Conservation (phyloP, 2,888 invertebrate genomes). For the Philereme transversata region DNA sequence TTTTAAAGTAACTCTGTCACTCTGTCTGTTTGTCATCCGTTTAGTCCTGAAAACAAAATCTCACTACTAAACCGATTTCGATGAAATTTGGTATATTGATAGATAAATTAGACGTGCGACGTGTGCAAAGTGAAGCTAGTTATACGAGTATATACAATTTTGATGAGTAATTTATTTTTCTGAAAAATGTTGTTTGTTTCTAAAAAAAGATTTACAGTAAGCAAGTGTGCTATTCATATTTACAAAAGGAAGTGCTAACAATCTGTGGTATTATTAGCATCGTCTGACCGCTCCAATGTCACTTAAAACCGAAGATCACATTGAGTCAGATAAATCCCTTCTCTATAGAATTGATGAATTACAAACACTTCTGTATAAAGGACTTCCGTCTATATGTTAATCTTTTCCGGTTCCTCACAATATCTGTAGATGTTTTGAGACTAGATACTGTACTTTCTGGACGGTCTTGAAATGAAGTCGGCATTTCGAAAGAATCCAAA, state of each 20-base stretch:
- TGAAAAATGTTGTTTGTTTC: too few relatives aligned
- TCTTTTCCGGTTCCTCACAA: slow-evolving; percentile 34
- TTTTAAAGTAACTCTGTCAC: too few relatives aligned
- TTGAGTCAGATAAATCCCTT: slow-evolving; percentile 21
- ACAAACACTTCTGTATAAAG: slow-evolving; percentile 39
- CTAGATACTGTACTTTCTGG: not conserved
- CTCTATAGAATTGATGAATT: slow-evolving; percentile 21
- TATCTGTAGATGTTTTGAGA: slow-evolving; percentile 4
- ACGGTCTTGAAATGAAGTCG: slow-evolving; percentile 29
- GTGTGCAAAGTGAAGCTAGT: too few relatives aligned
- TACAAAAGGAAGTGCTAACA: not conserved
- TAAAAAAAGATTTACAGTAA: too few relatives aligned
- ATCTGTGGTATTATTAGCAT: slow-evolving; percentile 8
- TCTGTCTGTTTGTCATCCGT: too few relatives aligned
- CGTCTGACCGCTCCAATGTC: slow-evolving; percentile 19
- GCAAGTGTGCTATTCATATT: too few relatives aligned
- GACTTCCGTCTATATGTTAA: slow-evolving; percentile 41
- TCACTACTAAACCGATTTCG: too few relatives aligned
- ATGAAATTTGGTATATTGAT: too few relatives aligned
- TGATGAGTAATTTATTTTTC: too few relatives aligned
- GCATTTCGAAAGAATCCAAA: slow-evolving; percentile 25
- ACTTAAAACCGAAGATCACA: slow-evolving; percentile 9
- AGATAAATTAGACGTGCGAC: too few relatives aligned
- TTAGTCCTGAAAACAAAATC: too few relatives aligned
- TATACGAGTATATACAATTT: too few relatives aligned